Conservation (phyloP, 2,888 invertebrate genomes). For the Perdita meconis region DNA sequence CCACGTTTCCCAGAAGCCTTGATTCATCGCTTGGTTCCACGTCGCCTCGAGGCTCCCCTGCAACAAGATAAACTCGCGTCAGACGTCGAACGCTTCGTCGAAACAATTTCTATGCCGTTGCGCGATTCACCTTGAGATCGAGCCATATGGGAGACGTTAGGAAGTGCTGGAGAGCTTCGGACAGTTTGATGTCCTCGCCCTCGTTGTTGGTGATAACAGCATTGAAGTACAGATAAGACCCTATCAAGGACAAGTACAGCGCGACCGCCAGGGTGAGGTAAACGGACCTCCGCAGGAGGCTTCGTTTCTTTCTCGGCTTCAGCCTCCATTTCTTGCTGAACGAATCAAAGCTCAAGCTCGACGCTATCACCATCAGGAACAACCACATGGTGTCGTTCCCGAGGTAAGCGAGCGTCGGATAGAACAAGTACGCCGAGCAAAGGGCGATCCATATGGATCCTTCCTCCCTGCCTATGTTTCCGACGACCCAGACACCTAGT, state of each 20-base stretch:
- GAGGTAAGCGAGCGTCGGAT: conserved; percentile 89
- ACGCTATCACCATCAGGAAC: conserved; percentile 87
- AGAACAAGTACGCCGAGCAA: conserved; percentile 88
- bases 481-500: conserved; percentile 94
- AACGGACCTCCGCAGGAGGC: conserved; percentile 85
- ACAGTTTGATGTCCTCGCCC: conserved; percentile 94
- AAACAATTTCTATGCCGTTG: too few species aligned
- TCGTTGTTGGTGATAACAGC: conserved; percentile 93
- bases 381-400: conserved; percentile 91
- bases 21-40: conserved; percentile 91
- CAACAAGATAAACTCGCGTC: background rate
- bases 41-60: conserved; percentile 87
- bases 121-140: conserved; percentile 84
- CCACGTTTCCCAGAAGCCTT: conserved; percentile 94
- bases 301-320: conserved; percentile 85
- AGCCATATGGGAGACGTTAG: conserved; percentile 92
- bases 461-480: conserved; percentile 94
- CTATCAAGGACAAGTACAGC: conserved; percentile 90
- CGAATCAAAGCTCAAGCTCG: conserved; percentile 90
- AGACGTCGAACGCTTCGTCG: background rate
- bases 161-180: conserved; percentile 95
- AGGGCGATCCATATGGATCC: conserved; percentile 90
- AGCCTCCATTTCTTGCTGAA: conserved; percentile 92
- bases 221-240: conserved; percentile 94
- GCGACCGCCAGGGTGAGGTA: conserved; percentile 88